These are phyloP conservation scores for Paramormyrops hopkinsi DNA, from an alignment of 2,797 vertebrate genomes.

Conservation along the genomic window DNA sequence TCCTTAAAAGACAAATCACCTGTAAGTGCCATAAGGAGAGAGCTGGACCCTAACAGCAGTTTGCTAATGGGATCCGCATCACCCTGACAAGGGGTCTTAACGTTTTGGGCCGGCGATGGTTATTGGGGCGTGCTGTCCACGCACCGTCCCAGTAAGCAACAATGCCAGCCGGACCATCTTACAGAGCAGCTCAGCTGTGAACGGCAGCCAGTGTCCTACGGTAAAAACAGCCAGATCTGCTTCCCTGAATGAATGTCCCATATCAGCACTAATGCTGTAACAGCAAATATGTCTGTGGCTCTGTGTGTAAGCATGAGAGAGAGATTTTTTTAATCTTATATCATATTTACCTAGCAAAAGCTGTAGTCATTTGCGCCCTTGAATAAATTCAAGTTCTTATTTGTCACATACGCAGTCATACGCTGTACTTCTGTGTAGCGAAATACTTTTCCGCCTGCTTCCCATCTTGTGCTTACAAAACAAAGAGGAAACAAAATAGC, in stretches of 20 bases:
- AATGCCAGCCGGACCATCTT: constrained; percentile 42
- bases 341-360: not conserved
- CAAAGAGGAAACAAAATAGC: not conserved
- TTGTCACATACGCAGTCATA: not conserved
- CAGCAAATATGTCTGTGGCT: not conserved
- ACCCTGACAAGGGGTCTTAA: constrained; percentile 43
- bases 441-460: not conserved
- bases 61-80: constrained; percentile 23
- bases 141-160: constrained; percentile 52
- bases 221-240: constrained; percentile 28
- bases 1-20: not conserved
- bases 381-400: not conserved
- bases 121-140: constrained; percentile 61
- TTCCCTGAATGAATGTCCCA: not conserved
- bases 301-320: not conserved
- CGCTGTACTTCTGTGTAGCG: not conserved
- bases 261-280: not conserved
- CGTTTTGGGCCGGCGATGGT: constrained; percentile 54
- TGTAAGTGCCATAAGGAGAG: not conserved
- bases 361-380: not conserved
- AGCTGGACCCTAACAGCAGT: not conserved
- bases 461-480: not conserved
- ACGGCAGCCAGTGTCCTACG: constrained; percentile 48
- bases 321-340: not conserved
- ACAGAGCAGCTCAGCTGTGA: constrained; percentile 61